These are phyloP conservation scores for Microcaecilia unicolor DNA, from an alignment of 2,797 vertebrate species.

Conservation along the genomic window DNA sequence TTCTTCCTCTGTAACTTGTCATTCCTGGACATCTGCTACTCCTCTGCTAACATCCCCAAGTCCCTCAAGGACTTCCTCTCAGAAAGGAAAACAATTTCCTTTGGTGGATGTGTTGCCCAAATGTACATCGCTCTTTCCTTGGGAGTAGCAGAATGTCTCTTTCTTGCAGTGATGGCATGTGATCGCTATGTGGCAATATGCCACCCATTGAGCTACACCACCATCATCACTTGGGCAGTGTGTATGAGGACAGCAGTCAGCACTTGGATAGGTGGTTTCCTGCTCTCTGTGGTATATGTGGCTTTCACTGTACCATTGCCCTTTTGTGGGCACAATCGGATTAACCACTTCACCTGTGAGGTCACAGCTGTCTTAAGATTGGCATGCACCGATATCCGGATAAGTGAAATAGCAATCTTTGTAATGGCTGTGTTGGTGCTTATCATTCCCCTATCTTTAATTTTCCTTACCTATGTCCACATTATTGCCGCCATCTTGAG, in stretches of 20 bases:
- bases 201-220: slow-evolving; percentile 18
- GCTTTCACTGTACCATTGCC: background rate
- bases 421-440: background rate
- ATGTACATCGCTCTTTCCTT: slow-evolving; percentile 27
- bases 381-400: background rate
- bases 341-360: slow-evolving; percentile 8
- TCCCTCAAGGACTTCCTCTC: slow-evolving; percentile 17
- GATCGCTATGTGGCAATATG: slow-evolving; percentile 27
- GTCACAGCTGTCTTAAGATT: background rate
- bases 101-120: slow-evolving; percentile 21
- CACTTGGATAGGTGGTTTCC: slow-evolving; percentile 23
- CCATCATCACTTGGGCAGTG: slow-evolving; percentile 13
- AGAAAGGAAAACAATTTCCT: slow-evolving; percentile 30
- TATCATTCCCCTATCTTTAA: background rate
- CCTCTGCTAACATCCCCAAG: slow-evolving; percentile 19
- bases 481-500: too few species aligned
- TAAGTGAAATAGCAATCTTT: background rate
- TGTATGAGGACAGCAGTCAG: slow-evolving; percentile 12
- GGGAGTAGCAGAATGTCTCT: slow-evolving; percentile 15
- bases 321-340: slow-evolving; percentile 1
- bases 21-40: too few species aligned
- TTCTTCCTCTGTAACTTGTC: slow-evolving; percentile 31
- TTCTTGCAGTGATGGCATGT: slow-evolving; percentile 27
- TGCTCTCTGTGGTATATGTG: slow-evolving; percentile 19
- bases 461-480: background rate